Conservation (phyloP, 2,797 vertebrate species). For the Ptychadena robeensis region DNA sequence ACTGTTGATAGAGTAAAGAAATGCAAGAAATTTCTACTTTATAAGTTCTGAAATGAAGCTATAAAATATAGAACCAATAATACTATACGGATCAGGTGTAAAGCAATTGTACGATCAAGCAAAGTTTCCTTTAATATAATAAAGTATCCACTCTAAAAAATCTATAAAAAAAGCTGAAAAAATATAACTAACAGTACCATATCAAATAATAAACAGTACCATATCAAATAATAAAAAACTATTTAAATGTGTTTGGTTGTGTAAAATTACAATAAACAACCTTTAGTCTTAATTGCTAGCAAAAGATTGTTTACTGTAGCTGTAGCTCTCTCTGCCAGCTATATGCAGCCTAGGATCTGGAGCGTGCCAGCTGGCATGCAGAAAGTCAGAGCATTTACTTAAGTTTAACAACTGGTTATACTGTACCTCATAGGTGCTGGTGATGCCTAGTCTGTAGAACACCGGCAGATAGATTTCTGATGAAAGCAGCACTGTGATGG, state of each 20-base stretch:
- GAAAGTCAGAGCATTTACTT: neutral
- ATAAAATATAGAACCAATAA: no score
- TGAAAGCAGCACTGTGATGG: conserved; percentile 72
- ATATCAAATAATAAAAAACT: no score
- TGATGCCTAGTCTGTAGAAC: conserved; percentile 81
- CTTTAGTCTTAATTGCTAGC: no score
- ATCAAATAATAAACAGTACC: no score
- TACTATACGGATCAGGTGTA: no score
- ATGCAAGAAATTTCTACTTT: neutral
- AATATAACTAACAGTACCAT: no score
- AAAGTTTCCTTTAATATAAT: no score
- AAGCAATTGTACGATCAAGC: no score
- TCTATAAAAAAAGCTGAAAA: no score
- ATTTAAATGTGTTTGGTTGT: neutral
- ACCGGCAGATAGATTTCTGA: conserved; percentile 82
- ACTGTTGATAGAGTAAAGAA: conserved; percentile 75
- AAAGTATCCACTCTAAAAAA: no score
- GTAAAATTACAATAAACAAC: no score
- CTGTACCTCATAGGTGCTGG: conserved; percentile 82
- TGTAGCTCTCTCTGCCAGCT: neutral
- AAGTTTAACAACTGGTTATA: neutral
- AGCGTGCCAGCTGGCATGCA: neutral
- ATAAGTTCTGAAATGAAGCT: no score
- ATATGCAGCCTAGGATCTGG: neutral
- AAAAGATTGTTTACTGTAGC: neutral